Conservation (phyloP, 2,888 invertebrate species). For the Seladonia tumulorum region DNA sequence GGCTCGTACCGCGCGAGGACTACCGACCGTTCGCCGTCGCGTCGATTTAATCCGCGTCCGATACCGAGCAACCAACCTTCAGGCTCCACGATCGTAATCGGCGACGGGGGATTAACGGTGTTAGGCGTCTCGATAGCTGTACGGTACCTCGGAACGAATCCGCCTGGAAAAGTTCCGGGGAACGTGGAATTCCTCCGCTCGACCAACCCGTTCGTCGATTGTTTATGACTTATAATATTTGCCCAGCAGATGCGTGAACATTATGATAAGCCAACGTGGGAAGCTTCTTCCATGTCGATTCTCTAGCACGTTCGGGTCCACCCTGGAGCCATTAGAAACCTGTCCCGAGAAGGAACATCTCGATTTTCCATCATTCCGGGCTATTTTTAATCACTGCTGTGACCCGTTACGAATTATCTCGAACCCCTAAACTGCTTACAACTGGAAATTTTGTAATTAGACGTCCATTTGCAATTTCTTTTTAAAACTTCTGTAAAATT, state of each 20-base stretch:
- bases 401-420: background rate
- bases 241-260: background rate
- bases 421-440: too few relatives aligned
- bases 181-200: background rate
- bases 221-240: background rate
- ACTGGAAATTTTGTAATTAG: too few relatives aligned
- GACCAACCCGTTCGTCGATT: background rate
- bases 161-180: background rate
- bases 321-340: background rate
- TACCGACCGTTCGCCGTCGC: background rate
- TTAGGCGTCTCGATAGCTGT: background rate
- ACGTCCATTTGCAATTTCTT: background rate
- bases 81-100: constrained; percentile 11
- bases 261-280: constrained; percentile 1
- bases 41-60: constrained; percentile 31
- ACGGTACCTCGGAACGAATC: background rate
- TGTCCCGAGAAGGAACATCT: background rate
- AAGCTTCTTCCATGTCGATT: background rate
- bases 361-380: background rate
- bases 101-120: constrained; percentile 28
- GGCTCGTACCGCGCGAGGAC: background rate
- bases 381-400: background rate
- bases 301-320: background rate
- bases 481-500: background rate
- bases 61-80: constrained; percentile 22